These are phyloP conservation scores for Mirounga angustirostris DNA, from an alignment of 2,113 vertebrate species.

Conservation along the genomic window DNA sequence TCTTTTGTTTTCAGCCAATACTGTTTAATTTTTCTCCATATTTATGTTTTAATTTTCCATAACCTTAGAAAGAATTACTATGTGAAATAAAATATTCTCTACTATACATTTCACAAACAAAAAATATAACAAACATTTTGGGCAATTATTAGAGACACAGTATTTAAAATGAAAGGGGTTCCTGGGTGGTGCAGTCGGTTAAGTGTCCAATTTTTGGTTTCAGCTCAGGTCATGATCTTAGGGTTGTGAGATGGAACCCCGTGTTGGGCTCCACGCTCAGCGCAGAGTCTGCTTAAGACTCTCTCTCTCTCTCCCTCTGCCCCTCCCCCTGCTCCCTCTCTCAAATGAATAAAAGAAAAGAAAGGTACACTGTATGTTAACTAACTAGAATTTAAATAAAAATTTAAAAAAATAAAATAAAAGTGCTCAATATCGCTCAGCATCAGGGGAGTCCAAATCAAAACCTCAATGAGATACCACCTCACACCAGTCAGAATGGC, in stretches of 20 bases:
- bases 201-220: not conserved
- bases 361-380: not conserved
- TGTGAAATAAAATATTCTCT: slow-evolving; percentile 3
- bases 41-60: slow-evolving; percentile 18
- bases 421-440: not conserved
- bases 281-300: not conserved
- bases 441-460: no score
- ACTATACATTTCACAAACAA: not conserved
- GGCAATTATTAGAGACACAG: not conserved
- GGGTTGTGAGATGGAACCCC: not conserved
- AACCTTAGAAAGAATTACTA: slow-evolving; percentile 8
- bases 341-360: not conserved
- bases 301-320: not conserved
- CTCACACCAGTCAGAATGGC: no score
- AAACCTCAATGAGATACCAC: no score
- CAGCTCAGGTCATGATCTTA: not conserved
- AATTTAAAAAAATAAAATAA: no score
- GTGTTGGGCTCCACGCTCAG: not conserved
- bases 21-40: not conserved
- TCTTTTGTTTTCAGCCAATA: not conserved
- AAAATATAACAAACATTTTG: slow-evolving; percentile 10
- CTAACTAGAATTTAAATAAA: not conserved
- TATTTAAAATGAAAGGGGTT: slow-evolving; percentile 13
- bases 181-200: not conserved
- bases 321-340: not conserved